Percentiles rank a stretch among this genome's conserved stretches.
These are phyloP conservation scores for Liolophura sinensis DNA, from an alignment of 1,140 invertebrate genomes.

Conservation along the genomic window DNA sequence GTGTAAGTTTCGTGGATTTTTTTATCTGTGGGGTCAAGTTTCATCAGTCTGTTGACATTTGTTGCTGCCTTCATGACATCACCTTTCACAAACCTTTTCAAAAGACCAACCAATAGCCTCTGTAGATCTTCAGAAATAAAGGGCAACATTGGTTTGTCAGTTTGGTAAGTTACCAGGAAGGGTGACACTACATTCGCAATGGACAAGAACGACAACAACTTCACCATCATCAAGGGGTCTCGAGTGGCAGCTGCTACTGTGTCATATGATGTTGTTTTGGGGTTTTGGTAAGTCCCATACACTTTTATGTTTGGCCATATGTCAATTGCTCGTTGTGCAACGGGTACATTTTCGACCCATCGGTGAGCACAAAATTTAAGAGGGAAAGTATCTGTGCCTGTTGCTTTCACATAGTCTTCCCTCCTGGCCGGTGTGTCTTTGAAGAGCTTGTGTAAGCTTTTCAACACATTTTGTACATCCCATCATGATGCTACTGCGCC, in stretches of 20 bases:
- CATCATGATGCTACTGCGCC: constrained; percentile 14
- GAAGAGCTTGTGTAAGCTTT: constrained; percentile 19
- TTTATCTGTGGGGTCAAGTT: too few species aligned
- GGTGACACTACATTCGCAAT: constrained; percentile 10
- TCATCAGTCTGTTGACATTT: too few species aligned
- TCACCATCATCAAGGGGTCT: constrained; percentile 6
- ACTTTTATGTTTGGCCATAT: constrained; percentile 3
- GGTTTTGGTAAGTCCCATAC: constrained; percentile 13
- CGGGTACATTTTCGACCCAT: constrained; percentile 19
- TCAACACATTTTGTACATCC: constrained; percentile 13
- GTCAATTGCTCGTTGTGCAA: constrained; percentile 5
- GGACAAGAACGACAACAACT: constrained; percentile 14
- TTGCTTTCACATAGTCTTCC: constrained; percentile 14
- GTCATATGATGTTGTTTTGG: constrained; percentile 9
- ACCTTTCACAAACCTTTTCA: constrained; percentile 11
- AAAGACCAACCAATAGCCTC: not conserved
- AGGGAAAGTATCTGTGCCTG: constrained; percentile 2
- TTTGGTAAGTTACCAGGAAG: constrained; percentile 20
- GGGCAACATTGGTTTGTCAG: constrained; percentile 16
- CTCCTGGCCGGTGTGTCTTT: constrained; percentile 17
- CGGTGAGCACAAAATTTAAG: constrained; percentile 13
- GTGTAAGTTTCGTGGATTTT: too few species aligned
- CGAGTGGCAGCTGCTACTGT: not conserved
- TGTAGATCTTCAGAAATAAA: constrained; percentile 15
- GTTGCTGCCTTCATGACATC: not conserved